Evolutionary conservation across 1,140 invertebrate species (phyloP), one percentile per base, ranked within the genome.

Genomic region (Chelonus insularis): DNA sequence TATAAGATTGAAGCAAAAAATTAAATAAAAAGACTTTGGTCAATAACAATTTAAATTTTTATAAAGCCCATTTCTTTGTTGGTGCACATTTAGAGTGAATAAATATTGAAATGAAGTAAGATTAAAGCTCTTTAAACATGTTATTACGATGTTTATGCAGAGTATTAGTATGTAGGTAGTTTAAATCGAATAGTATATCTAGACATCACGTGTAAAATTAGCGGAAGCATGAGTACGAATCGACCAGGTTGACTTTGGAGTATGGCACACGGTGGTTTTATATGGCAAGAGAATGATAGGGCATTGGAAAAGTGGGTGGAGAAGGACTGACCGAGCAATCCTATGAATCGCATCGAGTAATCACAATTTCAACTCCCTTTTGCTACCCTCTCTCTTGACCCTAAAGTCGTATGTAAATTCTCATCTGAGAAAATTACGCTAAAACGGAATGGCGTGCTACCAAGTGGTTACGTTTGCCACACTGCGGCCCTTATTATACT

Each of bases 401-500:
- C 60, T 37, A 12, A 18, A 23, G 18, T 62, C 68, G 61, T 78
- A 81, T 80, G 78, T 77, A 80, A 81, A 81, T 81, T 73, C 63
- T 68, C 71, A 78, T 77, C 76, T 77, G 72, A 60, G 72, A 77
- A 78, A 79, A 81, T 81, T 80, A 79, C 75, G 71, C 63, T 77
- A 78, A 78, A 80, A 74, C 76, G 75, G 71, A 63, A 66, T 81
- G 77, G 79, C 79, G 79, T 81, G 78, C 72, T 70, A 72, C 58
- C 74, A 64, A 75, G 77, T 72, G 79, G 77, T 80, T 80, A 79
- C 69, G 72, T 72, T 75, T 71, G 76, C 76, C 77, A 76, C 75
- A 76, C 77, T 77, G 74, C 77, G 69, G 72, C 68, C 67, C 75
- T 81, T 78, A 81, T 81, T 81, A 81, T 81, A 81, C 79, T 81